Evolutionary conservation across 2,113 vertebrate species (phyloP), one percentile per base, ranked within the genome.

Genomic region (Nycticebus coucang): DNA sequence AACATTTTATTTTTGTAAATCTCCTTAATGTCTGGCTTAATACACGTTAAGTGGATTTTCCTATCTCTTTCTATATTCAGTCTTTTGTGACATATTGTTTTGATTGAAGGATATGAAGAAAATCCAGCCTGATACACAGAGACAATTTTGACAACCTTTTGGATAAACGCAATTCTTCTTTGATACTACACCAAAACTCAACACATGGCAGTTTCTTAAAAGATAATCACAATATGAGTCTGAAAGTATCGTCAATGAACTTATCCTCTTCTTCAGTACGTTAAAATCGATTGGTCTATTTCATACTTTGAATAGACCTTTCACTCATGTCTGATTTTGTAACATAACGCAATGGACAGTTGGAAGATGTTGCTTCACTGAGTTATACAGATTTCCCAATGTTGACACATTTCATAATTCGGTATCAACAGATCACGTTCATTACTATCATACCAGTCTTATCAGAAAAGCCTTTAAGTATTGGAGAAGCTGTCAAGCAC

Each of bases 401-500:
- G 88, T 89, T 93, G 55, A 94, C 87, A 95, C 68, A 66, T 93
- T 97, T 93, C 82, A 74, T 74, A 89, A 93, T 50, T 80, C 33
- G 35, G 8, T 80, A 80, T 41, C 91, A 97, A 96, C 84, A 96
- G 90, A 96, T 94, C 28, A 72, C 45, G 62, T 82, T 96, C 74
- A 93, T 89, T 94, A 93, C 41, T 81, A 94, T 77, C 41, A 83
- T 60, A 71, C 79, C 41, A 87, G 74, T 96, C 88, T 95, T 69
- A 89, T 59, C 12, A 57, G 37, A 94, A 93, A 95, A 93, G 62
- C 22, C 86, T 66, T 91, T 80, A 93, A 87, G 78, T 74, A 82
- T 85, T 8, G 35, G 71, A 89, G 59, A 95, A 96, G 75, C 83
- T 97, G 93, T 97, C 97, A 97, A 84, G 82, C n/a, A 95, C 93